Conservation (phyloP, 1,140 invertebrate species). For the Cherax quadricarinatus region DNA sequence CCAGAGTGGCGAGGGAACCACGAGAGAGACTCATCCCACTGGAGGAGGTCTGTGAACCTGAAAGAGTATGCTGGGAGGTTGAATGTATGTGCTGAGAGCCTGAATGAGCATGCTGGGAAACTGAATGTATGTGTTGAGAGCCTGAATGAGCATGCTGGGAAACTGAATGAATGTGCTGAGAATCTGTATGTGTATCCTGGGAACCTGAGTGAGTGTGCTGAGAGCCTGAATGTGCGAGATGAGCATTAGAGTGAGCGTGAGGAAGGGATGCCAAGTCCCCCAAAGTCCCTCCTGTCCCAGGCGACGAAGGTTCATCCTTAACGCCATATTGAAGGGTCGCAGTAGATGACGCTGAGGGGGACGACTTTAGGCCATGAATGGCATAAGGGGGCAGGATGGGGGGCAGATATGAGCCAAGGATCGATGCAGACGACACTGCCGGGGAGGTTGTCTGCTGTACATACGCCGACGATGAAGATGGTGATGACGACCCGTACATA, state of each 20-base stretch:
- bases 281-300: conserved; percentile 4
- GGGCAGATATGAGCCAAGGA: neutral
- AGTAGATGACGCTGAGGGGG: neutral
- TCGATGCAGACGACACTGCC: conserved; percentile 3
- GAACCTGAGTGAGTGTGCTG: conserved; percentile 17
- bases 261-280: conserved; percentile 6
- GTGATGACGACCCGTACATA: conserved; percentile 24
- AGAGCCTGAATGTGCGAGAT: neutral
- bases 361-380: conserved; percentile 9
- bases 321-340: conserved; percentile 16
- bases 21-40: neutral
- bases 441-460: conserved; percentile 36
- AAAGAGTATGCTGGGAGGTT: neutral
- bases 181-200: neutral
- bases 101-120: neutral
- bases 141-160: neutral
- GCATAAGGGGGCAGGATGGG: conserved; percentile 52
- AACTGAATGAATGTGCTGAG: conserved; percentile 3
- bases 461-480: conserved; percentile 21
- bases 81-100: neutral
- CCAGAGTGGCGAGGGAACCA: neutral
- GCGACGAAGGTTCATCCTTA: conserved; percentile 60
- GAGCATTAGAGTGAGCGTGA: conserved; percentile 9
- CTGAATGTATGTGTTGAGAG: conserved; percentile 16
- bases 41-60: neutral